Evolutionary conservation across 2,888 invertebrate species (phyloP).

Genomic region (Stictocephala bisonia): DNA sequence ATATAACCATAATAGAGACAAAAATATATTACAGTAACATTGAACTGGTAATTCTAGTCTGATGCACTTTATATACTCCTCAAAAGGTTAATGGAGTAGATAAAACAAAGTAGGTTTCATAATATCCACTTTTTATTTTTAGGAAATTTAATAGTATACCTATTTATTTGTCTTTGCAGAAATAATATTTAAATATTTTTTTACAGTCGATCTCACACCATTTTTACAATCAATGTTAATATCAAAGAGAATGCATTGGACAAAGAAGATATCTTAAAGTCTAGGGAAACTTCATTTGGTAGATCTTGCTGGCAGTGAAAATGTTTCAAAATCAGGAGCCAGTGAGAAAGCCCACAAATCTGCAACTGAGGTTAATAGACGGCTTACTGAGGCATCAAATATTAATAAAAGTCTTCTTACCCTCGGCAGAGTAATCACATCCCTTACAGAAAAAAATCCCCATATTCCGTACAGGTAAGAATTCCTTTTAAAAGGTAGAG

Average conservation of each 20-base stretch:
- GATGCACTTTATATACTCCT: no score
- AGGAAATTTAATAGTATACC: no score
- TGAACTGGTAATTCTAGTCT: no score
- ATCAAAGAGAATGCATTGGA: slow-evolving; percentile 87
- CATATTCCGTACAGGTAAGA: slow-evolving; percentile 95
- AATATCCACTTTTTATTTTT: no score
- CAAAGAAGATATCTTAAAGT: slow-evolving; percentile 92
- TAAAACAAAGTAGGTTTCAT: no score
- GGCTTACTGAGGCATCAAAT: slow-evolving; percentile 94
- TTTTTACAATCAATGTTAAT: slow-evolving; percentile 94
- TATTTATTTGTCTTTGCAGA: no score
- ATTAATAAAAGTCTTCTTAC: slow-evolving; percentile 97
- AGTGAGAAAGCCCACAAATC: not conserved
- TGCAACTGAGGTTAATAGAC: slow-evolving; percentile 72
- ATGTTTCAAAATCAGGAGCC: slow-evolving; percentile 95
- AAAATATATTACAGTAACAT: no score
- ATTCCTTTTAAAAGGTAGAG: no score
- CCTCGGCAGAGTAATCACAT: slow-evolving; percentile 94
- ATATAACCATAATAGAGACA: no score
- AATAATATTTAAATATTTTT: no score
- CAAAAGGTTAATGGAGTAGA: no score
- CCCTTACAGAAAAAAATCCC: slow-evolving; percentile 89
- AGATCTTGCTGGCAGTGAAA: slow-evolving; percentile 97
- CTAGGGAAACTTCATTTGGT: slow-evolving; percentile 97
- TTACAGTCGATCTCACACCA: slow-evolving; percentile 93